Conservation (phyloP, 2,797 vertebrate species). For the Paguma larvata region DNA sequence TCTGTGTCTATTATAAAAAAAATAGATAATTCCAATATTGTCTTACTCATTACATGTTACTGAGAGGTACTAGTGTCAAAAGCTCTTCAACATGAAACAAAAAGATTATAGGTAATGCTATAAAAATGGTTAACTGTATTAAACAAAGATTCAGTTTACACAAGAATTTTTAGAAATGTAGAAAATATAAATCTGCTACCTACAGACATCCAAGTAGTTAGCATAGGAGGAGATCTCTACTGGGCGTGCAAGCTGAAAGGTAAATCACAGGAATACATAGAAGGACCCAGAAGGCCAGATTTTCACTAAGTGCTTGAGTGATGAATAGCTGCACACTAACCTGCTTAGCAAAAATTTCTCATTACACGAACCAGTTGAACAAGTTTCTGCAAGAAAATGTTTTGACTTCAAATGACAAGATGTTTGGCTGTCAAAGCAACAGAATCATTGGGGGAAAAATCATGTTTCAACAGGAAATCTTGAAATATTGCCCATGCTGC, state of each 20-base stretch:
- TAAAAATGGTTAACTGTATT: constrained; percentile 22
- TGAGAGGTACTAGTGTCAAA: not conserved
- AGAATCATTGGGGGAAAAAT: constrained; percentile 17
- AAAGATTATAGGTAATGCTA: not conserved
- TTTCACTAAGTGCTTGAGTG: not conserved
- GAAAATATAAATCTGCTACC: not conserved
- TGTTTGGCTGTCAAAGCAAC: constrained; percentile 62
- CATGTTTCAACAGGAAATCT: constrained; percentile 57
- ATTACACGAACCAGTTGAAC: not conserved
- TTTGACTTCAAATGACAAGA: constrained; percentile 71
- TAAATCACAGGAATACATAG: constrained; percentile 3
- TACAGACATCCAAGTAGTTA: not conserved
- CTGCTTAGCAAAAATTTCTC: constrained; percentile 54
- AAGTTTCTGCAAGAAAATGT: constrained; percentile 66
- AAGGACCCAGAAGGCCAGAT: not conserved
- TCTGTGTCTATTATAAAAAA: not conserved
- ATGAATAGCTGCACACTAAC: constrained; percentile 27
- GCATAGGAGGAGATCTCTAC: not conserved
- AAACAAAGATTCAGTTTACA: not conserved
- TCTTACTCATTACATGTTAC: not conserved
- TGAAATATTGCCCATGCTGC: constrained; percentile 24
- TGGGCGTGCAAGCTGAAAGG: not conserved
- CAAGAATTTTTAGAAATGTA: not conserved
- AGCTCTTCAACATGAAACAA: not conserved
- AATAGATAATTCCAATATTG: not conserved